These are phyloP conservation scores for Shargacucullia verbasci DNA, from an alignment of 2,888 invertebrate species.

Conservation along the genomic window DNA sequence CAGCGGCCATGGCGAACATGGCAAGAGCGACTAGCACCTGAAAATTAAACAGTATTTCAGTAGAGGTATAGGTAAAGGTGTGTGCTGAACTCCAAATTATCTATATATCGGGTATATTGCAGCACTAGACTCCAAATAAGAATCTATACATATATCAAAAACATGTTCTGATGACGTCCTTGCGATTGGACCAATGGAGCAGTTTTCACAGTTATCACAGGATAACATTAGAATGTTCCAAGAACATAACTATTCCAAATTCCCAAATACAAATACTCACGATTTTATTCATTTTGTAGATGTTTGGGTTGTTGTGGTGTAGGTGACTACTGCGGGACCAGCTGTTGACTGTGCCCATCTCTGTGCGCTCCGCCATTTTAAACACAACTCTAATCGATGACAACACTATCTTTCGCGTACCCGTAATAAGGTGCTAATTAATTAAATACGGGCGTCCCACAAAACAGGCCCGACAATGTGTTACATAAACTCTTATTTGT, in stretches of 20 bases:
- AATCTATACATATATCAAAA: too few relatives aligned
- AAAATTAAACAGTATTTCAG: background rate
- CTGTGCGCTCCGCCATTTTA: conserved; percentile 34
- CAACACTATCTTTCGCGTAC: conserved; percentile 61
- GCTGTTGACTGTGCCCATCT: conserved; percentile 43
- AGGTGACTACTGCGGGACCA: conserved; percentile 39
- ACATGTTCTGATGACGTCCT: too few relatives aligned
- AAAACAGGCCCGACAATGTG: conserved; percentile 64
- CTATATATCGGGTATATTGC: too few relatives aligned
- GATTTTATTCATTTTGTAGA: conserved; percentile 55
- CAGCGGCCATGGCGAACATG: conserved; percentile 61
- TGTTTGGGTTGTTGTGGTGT: conserved; percentile 27
- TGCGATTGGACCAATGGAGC: too few relatives aligned
- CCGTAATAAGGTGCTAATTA: conserved; percentile 81
- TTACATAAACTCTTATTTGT: conserved; percentile 64
- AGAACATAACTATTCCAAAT: too few relatives aligned
- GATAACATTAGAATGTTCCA: too few relatives aligned
- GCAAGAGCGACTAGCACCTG: conserved; percentile 60
- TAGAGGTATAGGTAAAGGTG: too few relatives aligned
- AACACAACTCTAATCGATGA: conserved; percentile 35
- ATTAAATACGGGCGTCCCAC: conserved; percentile 66
- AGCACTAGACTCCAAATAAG: too few relatives aligned
- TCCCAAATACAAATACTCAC: conserved; percentile 43
- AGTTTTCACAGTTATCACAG: too few relatives aligned
- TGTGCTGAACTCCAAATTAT: too few relatives aligned